These are phyloP conservation scores for Diachrysia chrysitis DNA, from an alignment of 2,888 invertebrate genomes.

Conservation along the genomic window DNA sequence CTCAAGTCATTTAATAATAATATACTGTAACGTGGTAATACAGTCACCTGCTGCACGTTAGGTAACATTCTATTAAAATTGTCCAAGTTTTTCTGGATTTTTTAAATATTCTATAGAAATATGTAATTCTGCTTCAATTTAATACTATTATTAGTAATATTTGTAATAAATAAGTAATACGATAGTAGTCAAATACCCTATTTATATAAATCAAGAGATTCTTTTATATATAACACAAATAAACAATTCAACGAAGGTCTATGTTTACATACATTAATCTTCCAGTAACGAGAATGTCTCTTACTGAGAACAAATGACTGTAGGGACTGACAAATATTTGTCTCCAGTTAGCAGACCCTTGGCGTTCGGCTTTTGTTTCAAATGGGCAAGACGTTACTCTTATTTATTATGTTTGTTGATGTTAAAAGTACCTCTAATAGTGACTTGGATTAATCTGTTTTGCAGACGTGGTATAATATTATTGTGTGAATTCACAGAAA, in stretches of 20 bases:
- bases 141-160: no score
- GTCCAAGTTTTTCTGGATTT: no score
- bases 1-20: not conserved
- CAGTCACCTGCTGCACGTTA: not conserved
- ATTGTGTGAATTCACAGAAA: no score
- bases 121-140: no score
- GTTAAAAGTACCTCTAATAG: not conserved
- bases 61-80: not conserved
- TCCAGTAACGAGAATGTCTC: not conserved
- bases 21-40: not conserved
- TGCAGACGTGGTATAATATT: no score
- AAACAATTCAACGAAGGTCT: not conserved
- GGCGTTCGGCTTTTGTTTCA: not conserved
- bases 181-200: no score
- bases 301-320: slow-evolving; percentile 1
- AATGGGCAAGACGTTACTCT: not conserved
- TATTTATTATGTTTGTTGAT: not conserved
- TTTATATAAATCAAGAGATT: no score
- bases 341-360: not conserved
- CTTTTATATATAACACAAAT: not conserved
- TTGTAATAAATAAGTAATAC: no score
- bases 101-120: no score
- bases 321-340: not conserved
- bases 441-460: no score
- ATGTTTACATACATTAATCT: slow-evolving; percentile 1